Base-by-base conservation (phyloP, 1,140 invertebrate species). In the Pseudomyrmex pallidus region DNA sequence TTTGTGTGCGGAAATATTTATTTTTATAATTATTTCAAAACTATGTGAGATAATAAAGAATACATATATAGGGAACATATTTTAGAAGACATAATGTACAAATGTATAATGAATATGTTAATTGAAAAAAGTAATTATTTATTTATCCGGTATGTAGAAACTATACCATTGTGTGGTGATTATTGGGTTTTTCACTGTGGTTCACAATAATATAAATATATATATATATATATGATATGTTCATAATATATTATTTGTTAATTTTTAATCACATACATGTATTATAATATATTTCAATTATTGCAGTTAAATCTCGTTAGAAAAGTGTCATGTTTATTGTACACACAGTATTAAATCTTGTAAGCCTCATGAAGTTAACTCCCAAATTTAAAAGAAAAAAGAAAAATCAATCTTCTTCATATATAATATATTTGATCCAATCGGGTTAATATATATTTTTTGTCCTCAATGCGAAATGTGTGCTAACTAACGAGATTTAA, bases 241-340 rank as follows among this genome's bases (percentile, higher is more conserved):
- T 35, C 35, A 35, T 48, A 59, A 59, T 63, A 2, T 84, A 35
- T 84, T 74, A 46, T 35, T 35, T 13, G 67, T 54, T 46, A 82
- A 74, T 85, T 74, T 87, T 84, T 62, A 44, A 50, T 74, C 64
- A 82, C 25, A 22, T 68, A 82, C 22, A 22, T 68, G 35, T 64
- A 66, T 20, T 17, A n/a, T 57, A 22, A 56, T 44, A 48, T 59
- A 70, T 35, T 44, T 59, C 59, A 83, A 25, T 88, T 61, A 66
- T 90, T 91, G 94, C 93, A 93, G 90, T 94, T 94, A 94, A 94
- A 94, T 94, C 94, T 94, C 94, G 94, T 94, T 94, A 94, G 94
- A 93, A 89, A 80, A 63, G 25, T 57, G 62, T 80, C 63, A 52
- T 80, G 80, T 77, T 83, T 74, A 70, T 78, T 85, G 61, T 72